Base-by-base conservation (phyloP, 53 echinoderm and acorn worm genomes). In the Holothuria scabra region DNA sequence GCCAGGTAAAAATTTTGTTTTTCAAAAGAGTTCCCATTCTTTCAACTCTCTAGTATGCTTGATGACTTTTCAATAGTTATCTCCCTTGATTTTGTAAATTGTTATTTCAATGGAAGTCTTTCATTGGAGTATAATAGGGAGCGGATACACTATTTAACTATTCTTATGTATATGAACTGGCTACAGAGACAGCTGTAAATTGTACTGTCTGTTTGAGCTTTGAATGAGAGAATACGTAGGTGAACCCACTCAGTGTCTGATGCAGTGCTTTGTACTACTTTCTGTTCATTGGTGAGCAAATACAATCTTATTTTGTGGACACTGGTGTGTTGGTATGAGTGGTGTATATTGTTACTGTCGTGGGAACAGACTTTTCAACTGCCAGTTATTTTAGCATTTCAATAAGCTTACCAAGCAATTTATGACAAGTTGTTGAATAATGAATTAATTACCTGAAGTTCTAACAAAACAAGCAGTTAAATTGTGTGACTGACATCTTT, bases 11-110 rank as follows among this genome's bases (percentile, higher is more conserved):
- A 52, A 52, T 18, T 52, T 52, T 52, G 52, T 18, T 16, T 16
- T 52, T 52, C 3, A 52, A 8, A 52, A 52, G 1, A 52, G 52
- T 52, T 52, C 52, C 52, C 48, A 8, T 48, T 52, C 69, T 69
- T 69, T 30, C 18, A 69, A 22, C 28, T 30, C 38, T 69, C 38
- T 22, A 52, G 52, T 52, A 69, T 69, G 69, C 35, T 33, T 69
- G 31, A 34, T n/a, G 22, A 33, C 69, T 41, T 69, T 69, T 69
- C 3, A 34, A 16, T 69, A 18, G 41, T 18, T 34, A 34, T 69
- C 38, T 69, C 69, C 35, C 31, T 44, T 33, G 31, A 32, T 69
- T 41, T 22, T 69, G 69, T 69, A 69, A 44, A 69, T 69, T 69
- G 69, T 30, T 69, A 19, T 32, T 69, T 41, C 38, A 37, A 37